A percentile compares a stretch with the other conserved stretches of the same genome.
These are phyloP conservation scores for Lycaon pictus DNA, from an alignment of 2,113 vertebrate species.

Conservation along the genomic window DNA sequence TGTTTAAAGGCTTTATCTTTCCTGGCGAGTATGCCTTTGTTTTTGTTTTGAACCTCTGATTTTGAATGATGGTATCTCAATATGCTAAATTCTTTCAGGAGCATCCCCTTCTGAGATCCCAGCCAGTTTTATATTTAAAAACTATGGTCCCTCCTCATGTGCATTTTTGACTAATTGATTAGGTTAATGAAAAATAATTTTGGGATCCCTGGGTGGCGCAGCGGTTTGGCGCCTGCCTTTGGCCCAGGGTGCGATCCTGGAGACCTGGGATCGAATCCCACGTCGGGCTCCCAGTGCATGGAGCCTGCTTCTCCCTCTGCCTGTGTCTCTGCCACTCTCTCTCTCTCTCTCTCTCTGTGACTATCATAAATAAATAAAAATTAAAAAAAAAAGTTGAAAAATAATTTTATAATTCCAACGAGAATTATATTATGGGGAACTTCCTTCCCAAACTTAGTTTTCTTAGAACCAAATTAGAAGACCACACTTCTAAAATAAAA, in stretches of 20 bases:
- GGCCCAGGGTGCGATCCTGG: no score
- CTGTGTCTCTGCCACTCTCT: no score
- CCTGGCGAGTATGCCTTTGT: neutral
- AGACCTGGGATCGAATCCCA: no score
- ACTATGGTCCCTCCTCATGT: neutral
- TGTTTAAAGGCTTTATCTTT: neutral
- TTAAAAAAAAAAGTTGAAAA: no score
- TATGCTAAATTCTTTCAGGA: neutral
- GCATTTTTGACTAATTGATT: neutral
- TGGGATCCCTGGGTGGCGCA: no score
- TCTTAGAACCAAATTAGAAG: neutral
- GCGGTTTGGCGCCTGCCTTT: no score
- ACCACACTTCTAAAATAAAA: neutral
- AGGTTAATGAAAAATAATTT: neutral
- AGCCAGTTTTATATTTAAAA: neutral
- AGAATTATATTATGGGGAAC: neutral
- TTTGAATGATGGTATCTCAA: neutral
- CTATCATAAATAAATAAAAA: no score
- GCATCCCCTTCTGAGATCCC: neutral
- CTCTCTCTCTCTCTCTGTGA: no score
- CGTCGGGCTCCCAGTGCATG: no score
- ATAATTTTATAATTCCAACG: neutral
- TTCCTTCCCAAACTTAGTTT: neutral
- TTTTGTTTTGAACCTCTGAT: neutral
- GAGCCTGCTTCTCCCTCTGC: no score